Conservation (phyloP, 2,797 vertebrate genomes). For the Galagoides demidoff region DNA sequence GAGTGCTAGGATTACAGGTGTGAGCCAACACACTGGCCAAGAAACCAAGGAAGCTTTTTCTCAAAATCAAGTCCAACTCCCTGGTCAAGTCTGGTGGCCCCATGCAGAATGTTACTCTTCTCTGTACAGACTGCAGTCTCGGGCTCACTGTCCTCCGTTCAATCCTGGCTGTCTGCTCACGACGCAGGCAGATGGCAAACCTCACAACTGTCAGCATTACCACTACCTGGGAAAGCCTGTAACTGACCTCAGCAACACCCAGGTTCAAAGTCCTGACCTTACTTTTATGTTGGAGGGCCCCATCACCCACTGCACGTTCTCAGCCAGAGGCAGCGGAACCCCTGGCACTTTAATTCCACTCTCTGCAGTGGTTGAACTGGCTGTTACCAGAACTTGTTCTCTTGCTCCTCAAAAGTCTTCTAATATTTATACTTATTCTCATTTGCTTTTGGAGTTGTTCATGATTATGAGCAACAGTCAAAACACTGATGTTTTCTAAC, state of each 20-base stretch:
- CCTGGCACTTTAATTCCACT: not conserved
- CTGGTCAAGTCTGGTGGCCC: rapidly evolving
- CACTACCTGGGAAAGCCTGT: not conserved
- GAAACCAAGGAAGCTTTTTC: too few species aligned
- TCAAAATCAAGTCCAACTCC: not conserved
- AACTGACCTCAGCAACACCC: not conserved
- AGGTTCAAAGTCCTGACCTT: not conserved
- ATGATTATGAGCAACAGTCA: not conserved
- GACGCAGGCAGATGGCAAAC: rapidly evolving
- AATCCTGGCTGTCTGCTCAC: not conserved
- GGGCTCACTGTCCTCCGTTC: not conserved
- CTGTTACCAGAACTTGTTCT: not conserved
- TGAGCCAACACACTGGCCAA: too few species aligned
- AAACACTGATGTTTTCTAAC: not conserved
- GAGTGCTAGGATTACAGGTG: too few species aligned
- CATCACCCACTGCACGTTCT: not conserved
- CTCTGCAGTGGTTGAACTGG: not conserved
- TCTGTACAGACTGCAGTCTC: rapidly evolving
- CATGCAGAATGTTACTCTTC: not conserved
- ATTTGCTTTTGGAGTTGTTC: not conserved
- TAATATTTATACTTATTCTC: not conserved
- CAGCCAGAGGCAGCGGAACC: not conserved
- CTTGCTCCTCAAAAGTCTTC: not conserved
- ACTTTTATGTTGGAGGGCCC: not conserved
- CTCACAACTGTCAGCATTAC: not conserved